phyloP scores from a whole-genome alignment of 2,888 invertebrate genomes.

The Orthosia cruda region DNA sequence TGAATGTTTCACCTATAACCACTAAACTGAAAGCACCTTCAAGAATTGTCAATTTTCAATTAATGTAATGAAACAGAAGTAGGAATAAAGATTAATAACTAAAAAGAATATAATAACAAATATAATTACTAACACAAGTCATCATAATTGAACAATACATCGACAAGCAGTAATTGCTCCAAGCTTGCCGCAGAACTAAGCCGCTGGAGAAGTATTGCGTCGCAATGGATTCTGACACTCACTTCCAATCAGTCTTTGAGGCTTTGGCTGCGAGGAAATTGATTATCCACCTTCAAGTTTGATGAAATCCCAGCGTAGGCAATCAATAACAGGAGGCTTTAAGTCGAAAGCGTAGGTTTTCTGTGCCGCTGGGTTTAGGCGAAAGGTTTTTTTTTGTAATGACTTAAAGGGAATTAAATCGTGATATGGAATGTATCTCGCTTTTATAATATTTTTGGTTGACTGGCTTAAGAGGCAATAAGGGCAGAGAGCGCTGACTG shows the following conservation, averaged over 20 bases:
- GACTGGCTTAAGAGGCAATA: too few relatives aligned
- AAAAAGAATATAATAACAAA: neutral
- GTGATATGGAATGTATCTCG: neutral
- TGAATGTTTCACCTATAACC: too few relatives aligned
- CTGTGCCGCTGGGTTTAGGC: slow-evolving; percentile 5
- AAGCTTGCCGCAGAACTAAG: slow-evolving; percentile 43
- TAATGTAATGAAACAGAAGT: too few relatives aligned
- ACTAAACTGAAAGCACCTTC: too few relatives aligned
- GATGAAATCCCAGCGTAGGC: slow-evolving; percentile 64
- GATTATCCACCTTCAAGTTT: slow-evolving; percentile 70
- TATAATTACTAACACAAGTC: neutral
- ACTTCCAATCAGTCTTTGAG: slow-evolving; percentile 70
- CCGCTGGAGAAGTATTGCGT: slow-evolving; percentile 62
- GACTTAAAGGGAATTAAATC: slow-evolving; percentile 14
- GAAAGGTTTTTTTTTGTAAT: slow-evolving; percentile 19
- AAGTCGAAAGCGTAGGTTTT: slow-evolving; percentile 47
- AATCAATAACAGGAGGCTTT: slow-evolving; percentile 62
- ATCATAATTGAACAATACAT: slow-evolving; percentile 26
- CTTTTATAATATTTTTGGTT: too few relatives aligned
- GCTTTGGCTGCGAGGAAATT: slow-evolving; percentile 64
- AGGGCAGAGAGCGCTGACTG: too few relatives aligned
- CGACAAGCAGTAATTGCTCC: slow-evolving; percentile 36
- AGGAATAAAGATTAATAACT: neutral
- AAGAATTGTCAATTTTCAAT: too few relatives aligned
- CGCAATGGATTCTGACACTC: slow-evolving; percentile 63